Evolutionary conservation across 2,888 invertebrate species (phyloP).

Genomic region (Stramonita haemastoma): DNA sequence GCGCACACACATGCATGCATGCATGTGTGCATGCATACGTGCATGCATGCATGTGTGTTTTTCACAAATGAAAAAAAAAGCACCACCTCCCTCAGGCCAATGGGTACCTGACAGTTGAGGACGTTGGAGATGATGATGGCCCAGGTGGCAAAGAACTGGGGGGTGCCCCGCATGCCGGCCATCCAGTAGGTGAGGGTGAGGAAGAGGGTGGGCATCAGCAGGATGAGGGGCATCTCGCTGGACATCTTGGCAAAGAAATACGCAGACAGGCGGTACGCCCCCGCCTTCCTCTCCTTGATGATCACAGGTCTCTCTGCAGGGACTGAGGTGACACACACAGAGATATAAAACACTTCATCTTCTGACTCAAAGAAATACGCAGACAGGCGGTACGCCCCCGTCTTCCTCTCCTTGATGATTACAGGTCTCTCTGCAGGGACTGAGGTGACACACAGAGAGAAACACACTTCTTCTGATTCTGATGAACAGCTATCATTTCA

Average conservation of each 20-base stretch:
- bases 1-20: too few species aligned
- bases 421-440: conserved; percentile 89
- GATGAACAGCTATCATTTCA: too few species aligned
- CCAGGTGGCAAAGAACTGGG: conserved; percentile 80
- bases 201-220: conserved; percentile 87
- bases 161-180: conserved; percentile 84
- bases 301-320: conserved; percentile 88
- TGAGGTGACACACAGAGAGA: conserved; percentile 76
- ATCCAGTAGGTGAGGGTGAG: conserved; percentile 87
- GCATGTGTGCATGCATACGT: too few species aligned
- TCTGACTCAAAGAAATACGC: conserved; percentile 84
- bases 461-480: not conserved
- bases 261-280: conserved; percentile 87
- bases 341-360: not conserved
- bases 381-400: conserved; percentile 87
- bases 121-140: conserved; percentile 85
- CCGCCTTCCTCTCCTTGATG: conserved; percentile 87
- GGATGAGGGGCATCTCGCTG: conserved; percentile 86
- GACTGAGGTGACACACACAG: conserved; percentile 80
- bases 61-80: not conserved
- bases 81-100: not conserved
- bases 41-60: too few species aligned
- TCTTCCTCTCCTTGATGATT: conserved; percentile 87
- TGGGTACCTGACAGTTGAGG: conserved; percentile 84
- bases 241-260: conserved; percentile 90